phyloP scores from a whole-genome alignment of 2,888 invertebrate genomes.

The Volucella inanis region DNA sequence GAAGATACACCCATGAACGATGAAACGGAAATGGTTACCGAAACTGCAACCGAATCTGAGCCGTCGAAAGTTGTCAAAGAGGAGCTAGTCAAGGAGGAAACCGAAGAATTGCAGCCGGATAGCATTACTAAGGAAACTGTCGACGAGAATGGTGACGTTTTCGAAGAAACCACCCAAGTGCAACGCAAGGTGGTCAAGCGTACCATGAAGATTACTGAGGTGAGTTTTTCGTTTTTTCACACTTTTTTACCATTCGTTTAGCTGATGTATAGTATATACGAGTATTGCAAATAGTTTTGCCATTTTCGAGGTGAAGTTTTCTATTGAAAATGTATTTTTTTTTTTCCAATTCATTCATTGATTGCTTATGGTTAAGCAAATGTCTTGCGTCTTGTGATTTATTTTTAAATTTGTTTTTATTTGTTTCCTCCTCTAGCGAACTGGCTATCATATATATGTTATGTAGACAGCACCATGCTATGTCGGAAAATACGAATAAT shows the following conservation, averaged over 20 bases:
- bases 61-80: slow-evolving; percentile 76
- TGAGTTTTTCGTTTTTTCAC: slow-evolving; percentile 75
- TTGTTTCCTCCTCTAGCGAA: slow-evolving; percentile 38
- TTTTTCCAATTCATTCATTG: slow-evolving; percentile 51
- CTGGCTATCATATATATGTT: too few relatives aligned
- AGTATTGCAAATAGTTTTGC: not conserved
- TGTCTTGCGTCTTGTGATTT: slow-evolving; percentile 42
- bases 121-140: slow-evolving; percentile 81
- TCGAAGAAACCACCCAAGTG: slow-evolving; percentile 82
- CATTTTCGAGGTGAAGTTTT: not conserved
- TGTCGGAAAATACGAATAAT: slow-evolving; percentile 10
- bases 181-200: slow-evolving; percentile 82
- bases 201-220: slow-evolving; percentile 83
- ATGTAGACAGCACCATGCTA: slow-evolving; percentile 37
- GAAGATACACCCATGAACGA: slow-evolving; percentile 19
- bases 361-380: slow-evolving; percentile 41
- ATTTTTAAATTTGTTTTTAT: slow-evolving; percentile 67
- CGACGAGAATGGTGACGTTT: slow-evolving; percentile 82
- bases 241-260: too few relatives aligned
- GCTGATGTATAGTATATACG: not conserved
- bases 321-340: not conserved
- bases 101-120: slow-evolving; percentile 77
- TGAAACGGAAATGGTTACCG: slow-evolving; percentile 46
- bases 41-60: slow-evolving; percentile 54
- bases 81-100: slow-evolving; percentile 77